Conservation (phyloP, 2,888 invertebrate genomes). For the Endotricha flammealis region DNA sequence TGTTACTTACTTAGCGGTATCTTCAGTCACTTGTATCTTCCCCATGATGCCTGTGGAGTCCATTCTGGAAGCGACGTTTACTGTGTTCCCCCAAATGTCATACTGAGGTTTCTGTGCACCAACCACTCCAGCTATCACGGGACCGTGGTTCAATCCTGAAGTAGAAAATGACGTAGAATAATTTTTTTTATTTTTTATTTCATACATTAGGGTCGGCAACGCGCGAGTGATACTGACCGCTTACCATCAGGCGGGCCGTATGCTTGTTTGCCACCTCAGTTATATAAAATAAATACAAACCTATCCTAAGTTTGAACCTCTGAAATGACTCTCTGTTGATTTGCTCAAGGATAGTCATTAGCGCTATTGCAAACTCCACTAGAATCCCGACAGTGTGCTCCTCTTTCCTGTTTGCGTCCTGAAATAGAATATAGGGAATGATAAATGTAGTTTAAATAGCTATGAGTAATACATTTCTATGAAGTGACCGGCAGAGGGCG, state of each 20-base stretch:
- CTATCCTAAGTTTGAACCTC: constrained; percentile 95
- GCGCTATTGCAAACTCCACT: constrained; percentile 95
- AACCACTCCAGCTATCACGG: constrained; percentile 97
- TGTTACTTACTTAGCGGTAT: constrained; percentile 59
- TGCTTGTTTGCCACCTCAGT: too few relatives aligned
- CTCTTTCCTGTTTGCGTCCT: constrained; percentile 87
- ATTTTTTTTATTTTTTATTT: background rate
- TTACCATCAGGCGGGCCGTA: too few relatives aligned
- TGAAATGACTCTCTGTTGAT: constrained; percentile 98
- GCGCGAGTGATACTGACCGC: too few relatives aligned
- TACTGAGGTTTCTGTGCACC: constrained; percentile 99
- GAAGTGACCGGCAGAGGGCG: too few relatives aligned
- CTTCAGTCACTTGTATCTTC: constrained; percentile 84
- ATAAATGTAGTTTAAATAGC: too few relatives aligned
- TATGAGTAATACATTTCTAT: too few relatives aligned
- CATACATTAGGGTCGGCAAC: background rate
- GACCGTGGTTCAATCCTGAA: constrained; percentile 90
- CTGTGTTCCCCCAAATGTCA: constrained; percentile 99
- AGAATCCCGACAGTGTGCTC: constrained; percentile 92
- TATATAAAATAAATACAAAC: constrained; percentile 77
- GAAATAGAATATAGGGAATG: too few relatives aligned
- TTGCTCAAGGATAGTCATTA: constrained; percentile 95
- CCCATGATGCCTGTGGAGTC: constrained; percentile 96
- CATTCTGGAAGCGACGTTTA: constrained; percentile 98
- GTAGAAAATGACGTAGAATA: too few relatives aligned